Conservation (phyloP, 2,797 vertebrate species). For the Cygnus olor region DNA sequence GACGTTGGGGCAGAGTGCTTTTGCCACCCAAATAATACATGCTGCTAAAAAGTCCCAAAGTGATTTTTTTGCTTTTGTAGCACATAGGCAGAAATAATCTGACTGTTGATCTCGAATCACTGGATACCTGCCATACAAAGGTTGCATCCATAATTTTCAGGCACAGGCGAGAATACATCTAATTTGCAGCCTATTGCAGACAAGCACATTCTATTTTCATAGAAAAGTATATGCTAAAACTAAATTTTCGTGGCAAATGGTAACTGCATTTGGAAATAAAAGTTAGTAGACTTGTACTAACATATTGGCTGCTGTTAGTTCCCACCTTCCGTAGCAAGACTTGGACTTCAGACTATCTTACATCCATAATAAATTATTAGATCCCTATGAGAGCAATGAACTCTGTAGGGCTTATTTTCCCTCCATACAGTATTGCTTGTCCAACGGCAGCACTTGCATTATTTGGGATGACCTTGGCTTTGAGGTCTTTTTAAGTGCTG, state of each 20-base stretch:
- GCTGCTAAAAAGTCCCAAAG: neutral
- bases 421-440: neutral
- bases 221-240: neutral
- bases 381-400: neutral
- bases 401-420: neutral
- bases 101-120: neutral
- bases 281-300: neutral
- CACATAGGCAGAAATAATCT: neutral
- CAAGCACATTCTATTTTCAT: neutral
- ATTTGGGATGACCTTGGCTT: neutral
- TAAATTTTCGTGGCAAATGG: neutral
- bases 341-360: neutral
- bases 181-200: neutral
- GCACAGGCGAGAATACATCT: neutral
- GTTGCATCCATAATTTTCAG: neutral
- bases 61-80: neutral
- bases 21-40: neutral
- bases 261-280: neutral
- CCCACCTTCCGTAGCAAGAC: neutral
- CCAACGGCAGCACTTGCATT: neutral
- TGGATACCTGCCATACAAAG: neutral
- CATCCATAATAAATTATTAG: neutral
- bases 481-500: neutral
- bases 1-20: neutral
- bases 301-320: neutral